Conservation (phyloP, 2,113 vertebrate species). For the Piaya cayana region DNA sequence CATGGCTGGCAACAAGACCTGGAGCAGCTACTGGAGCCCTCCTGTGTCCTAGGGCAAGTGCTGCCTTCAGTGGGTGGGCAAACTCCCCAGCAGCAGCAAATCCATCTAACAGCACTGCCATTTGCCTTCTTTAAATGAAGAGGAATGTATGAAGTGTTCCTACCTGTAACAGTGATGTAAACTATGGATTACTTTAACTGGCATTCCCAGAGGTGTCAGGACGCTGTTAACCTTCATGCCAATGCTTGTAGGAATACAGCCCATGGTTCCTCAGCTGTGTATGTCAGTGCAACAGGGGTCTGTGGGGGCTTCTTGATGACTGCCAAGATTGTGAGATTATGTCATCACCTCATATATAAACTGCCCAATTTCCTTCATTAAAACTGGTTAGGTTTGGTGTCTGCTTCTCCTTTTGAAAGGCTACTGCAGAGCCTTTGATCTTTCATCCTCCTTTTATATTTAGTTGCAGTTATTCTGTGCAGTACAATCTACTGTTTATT, state of each 20-base stretch:
- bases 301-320: not conserved
- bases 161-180: rapidly evolving
- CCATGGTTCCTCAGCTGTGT: not conserved
- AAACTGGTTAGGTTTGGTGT: not conserved
- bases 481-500: not conserved
- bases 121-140: not conserved
- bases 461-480: not conserved
- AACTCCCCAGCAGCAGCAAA: not conserved
- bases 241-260: not conserved
- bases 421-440: not conserved
- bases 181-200: not conserved
- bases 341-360: not conserved
- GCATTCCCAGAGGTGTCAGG: not conserved
- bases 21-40: not conserved
- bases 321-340: not conserved
- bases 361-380: not conserved
- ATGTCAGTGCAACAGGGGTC: not conserved
- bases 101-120: not conserved
- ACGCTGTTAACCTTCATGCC: not conserved
- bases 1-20: not conserved
- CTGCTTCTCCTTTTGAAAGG: not conserved
- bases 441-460: not conserved
- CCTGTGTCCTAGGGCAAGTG: rapidly evolving
- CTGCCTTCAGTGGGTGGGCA: not conserved
- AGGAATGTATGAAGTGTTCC: not conserved